phyloP scores from a whole-genome alignment of 37 sponge, comb jelly and placozoan genomes.

The Halisarca cf. caerulea region DNA sequence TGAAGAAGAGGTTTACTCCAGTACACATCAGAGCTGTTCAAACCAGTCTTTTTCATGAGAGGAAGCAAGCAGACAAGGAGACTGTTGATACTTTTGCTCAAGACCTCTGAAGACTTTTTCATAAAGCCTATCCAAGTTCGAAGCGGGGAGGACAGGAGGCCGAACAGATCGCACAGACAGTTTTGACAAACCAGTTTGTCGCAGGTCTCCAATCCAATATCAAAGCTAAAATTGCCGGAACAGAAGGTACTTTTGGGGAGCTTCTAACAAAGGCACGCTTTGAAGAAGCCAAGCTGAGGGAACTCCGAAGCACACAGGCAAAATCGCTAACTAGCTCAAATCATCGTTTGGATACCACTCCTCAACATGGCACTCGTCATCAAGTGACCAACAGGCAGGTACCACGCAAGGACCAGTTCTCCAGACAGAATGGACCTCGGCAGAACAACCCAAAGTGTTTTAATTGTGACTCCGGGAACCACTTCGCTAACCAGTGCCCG shows the following conservation, averaged over 20 bases:
- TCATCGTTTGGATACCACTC: no score
- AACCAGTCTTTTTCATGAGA: background rate
- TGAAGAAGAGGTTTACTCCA: background rate
- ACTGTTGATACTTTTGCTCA: slow-evolving; percentile 1
- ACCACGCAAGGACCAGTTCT: no score
- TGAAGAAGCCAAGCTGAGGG: slow-evolving; percentile 40
- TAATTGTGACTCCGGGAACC: no score
- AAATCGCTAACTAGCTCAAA: no score
- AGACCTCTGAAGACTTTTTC: background rate
- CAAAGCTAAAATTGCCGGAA: slow-evolving; percentile 17
- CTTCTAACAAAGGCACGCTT: slow-evolving; percentile 30
- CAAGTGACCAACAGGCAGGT: no score
- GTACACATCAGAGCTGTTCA: background rate
- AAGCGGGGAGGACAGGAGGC: background rate
- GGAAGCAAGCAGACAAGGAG: background rate
- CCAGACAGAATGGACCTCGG: no score
- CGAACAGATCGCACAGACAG: slow-evolving; percentile 7
- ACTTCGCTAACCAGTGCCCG: no score
- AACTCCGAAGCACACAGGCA: background rate
- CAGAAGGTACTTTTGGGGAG: slow-evolving; percentile 26
- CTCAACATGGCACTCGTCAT: no score
- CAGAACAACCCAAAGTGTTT: no score
- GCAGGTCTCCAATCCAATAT: background rate
- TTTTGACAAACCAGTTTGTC: slow-evolving; percentile 2
- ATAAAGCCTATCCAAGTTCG: background rate